These are phyloP conservation scores for Melinaea marsaeus DNA, from an alignment of 2,888 invertebrate species.

Conservation along the genomic window DNA sequence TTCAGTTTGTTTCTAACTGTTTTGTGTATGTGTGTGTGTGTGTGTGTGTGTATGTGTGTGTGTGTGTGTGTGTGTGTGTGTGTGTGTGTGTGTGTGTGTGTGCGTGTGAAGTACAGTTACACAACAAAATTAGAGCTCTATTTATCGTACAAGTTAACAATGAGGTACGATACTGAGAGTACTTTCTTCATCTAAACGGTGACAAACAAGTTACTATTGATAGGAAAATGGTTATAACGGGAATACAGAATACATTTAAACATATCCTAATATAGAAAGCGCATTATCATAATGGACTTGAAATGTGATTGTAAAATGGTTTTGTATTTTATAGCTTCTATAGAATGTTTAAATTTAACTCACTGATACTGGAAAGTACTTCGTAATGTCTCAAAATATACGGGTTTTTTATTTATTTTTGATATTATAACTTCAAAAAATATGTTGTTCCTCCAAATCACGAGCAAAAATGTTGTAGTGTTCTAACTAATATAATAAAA, in stretches of 20 bases:
- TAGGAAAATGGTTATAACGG: slow-evolving; percentile 44
- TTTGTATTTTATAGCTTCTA: slow-evolving; percentile 10
- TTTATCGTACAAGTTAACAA: neutral
- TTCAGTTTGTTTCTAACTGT: too few relatives aligned
- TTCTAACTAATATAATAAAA: neutral
- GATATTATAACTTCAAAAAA: too few relatives aligned
- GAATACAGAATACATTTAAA: slow-evolving; percentile 41
- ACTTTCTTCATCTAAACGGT: slow-evolving; percentile 48
- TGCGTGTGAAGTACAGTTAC: neutral
- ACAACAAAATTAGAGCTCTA: neutral
- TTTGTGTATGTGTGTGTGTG: too few relatives aligned
- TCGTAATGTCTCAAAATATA: too few relatives aligned
- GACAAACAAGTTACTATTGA: slow-evolving; percentile 33
- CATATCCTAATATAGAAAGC: slow-evolving; percentile 41
- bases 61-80: neutral
- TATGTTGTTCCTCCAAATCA: too few relatives aligned
- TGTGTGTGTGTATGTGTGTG: too few relatives aligned
- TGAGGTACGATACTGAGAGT: slow-evolving; percentile 43
- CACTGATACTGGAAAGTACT: too few relatives aligned
- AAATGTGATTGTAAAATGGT: slow-evolving; percentile 41
- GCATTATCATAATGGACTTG: slow-evolving; percentile 44
- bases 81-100: too few relatives aligned
- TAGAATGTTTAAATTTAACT: neutral
- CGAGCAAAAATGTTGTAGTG: too few relatives aligned
- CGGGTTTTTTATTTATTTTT: too few relatives aligned